Percentiles rank a stretch among this genome's conserved stretches.
Conservation (phyloP, 2,888 invertebrate genomes). For the Trimorus sp. region DNA sequence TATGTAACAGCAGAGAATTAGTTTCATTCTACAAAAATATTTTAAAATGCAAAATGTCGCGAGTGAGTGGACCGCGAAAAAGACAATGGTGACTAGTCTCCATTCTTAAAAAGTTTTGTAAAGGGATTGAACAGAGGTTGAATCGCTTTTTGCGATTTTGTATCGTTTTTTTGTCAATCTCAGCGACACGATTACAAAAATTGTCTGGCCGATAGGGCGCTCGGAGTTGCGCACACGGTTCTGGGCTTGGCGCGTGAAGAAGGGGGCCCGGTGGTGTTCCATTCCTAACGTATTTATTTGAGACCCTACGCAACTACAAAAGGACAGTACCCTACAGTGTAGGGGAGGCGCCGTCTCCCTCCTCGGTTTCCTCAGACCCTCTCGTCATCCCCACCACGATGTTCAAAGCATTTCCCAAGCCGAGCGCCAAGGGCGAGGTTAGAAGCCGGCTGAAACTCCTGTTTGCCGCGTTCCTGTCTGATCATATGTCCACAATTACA, state of each 20-base stretch:
- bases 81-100: conserved; percentile 29
- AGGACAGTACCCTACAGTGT: conserved; percentile 74
- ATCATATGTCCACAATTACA: conserved; percentile 98
- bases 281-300: conserved; percentile 81
- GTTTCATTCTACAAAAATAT: too few species aligned
- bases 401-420: conserved; percentile 65
- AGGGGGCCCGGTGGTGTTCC: conserved; percentile 78
- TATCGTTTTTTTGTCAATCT: conserved; percentile 30
- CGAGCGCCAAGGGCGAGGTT: conserved; percentile 65
- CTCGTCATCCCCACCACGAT: conserved; percentile 67
- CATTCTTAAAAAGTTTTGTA: too few species aligned
- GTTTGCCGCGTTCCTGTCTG: conserved; percentile 52
- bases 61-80: conserved; percentile 15
- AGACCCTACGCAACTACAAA: conserved; percentile 78
- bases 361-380: conserved; percentile 65
- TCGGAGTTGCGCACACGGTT: conserved; percentile 63
- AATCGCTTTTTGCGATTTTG: too few species aligned
- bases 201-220: conserved; percentile 51
- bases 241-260: conserved; percentile 70
- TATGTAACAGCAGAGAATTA: too few species aligned
- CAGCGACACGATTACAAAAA: conserved; percentile 28
- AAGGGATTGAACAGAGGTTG: too few species aligned
- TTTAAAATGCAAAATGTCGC: conserved; percentile 5
- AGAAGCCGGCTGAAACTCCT: conserved; percentile 63
- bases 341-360: conserved; percentile 70